Percentiles rank a stretch among this genome's conserved stretches.
phyloP scores from a whole-genome alignment of 1,140 invertebrate species.

The Drosophila littoralis region DNA sequence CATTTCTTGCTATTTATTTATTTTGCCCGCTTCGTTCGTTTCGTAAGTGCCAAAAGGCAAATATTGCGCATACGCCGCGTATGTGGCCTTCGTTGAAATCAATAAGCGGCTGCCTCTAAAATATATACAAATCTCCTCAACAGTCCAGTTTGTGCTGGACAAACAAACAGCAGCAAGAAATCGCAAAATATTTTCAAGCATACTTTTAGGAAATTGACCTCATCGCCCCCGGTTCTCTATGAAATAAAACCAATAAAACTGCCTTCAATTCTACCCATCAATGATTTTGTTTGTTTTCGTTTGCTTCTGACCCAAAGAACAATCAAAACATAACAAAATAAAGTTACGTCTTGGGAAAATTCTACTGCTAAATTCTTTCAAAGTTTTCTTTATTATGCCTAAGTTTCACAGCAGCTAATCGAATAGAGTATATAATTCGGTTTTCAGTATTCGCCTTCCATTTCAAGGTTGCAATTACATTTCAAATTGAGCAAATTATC shows the following conservation, averaged over 20 bases:
- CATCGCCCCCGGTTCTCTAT: neutral
- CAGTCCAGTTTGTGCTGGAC: conserved; percentile 18
- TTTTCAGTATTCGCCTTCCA: neutral
- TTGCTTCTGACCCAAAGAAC: conserved; percentile 8
- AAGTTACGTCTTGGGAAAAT: conserved; percentile 27
- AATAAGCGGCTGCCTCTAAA: conserved; percentile 53
- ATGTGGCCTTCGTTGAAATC: conserved; percentile 54
- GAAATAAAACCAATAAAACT: conserved; percentile 38
- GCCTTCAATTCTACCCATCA: conserved; percentile 29
- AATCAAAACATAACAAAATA: neutral
- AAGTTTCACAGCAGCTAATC: conserved; percentile 14
- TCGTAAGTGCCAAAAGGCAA: conserved; percentile 55
- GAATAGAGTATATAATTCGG: conserved; percentile 9
- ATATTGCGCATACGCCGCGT: conserved; percentile 65
- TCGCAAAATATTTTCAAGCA: conserved; percentile 59
- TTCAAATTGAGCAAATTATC: conserved; percentile 9
- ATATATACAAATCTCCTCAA: conserved; percentile 23
- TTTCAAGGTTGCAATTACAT: conserved; percentile 22
- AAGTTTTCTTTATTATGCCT: conserved; percentile 15
- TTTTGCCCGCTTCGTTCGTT: conserved; percentile 52
- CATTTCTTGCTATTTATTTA: conserved; percentile 53
- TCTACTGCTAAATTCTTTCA: conserved; percentile 24
- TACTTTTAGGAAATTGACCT: conserved; percentile 59
- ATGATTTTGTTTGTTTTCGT: conserved; percentile 25
- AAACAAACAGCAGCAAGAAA: conserved; percentile 47